Conservation (phyloP, 2,113 vertebrate genomes). For the Stigmatopora nigra region DNA sequence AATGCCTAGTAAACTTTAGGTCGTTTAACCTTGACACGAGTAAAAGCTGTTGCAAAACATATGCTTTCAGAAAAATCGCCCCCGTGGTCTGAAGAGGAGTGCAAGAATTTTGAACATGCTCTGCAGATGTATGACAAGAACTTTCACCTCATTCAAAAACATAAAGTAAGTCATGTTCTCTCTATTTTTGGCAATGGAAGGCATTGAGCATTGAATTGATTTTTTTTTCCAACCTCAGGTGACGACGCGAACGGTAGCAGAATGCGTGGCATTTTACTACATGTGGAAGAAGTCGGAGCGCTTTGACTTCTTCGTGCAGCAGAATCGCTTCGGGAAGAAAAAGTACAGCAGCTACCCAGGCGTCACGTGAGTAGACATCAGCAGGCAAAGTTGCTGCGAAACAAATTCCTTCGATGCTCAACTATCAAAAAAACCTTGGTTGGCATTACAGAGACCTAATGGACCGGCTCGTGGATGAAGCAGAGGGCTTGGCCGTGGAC, state of each 20-base stretch:
- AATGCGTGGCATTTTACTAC: constrained; percentile 98
- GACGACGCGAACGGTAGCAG: constrained; percentile 85
- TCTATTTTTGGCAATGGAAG: neutral
- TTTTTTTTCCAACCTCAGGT: constrained; percentile 66
- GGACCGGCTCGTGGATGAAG: constrained; percentile 95
- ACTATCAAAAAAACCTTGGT: neutral
- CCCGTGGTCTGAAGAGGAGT: constrained; percentile 97
- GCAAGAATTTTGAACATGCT: constrained; percentile 92
- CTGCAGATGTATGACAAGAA: constrained; percentile 96
- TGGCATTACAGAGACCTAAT: constrained; percentile 81
- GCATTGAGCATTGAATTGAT: neutral
- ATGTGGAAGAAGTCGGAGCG: constrained; percentile 99
- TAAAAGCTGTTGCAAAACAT: neutral
- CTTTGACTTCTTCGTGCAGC: constrained; percentile 94
- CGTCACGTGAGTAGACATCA: constrained; percentile 83
- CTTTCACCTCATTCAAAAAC: constrained; percentile 97
- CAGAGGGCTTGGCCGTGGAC: constrained; percentile 83
- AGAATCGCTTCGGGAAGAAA: constrained; percentile 96
- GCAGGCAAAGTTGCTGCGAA: neutral
- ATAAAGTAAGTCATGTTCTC: constrained; percentile 76
- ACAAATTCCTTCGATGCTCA: neutral
- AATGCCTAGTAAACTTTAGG: neutral
- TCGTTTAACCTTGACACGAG: neutral
- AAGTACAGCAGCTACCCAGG: constrained; percentile 94
- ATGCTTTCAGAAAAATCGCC: constrained; percentile 77